Base-by-base conservation (phyloP, 1,140 invertebrate genomes). In the Ditylenchus dipsaci region DNA sequence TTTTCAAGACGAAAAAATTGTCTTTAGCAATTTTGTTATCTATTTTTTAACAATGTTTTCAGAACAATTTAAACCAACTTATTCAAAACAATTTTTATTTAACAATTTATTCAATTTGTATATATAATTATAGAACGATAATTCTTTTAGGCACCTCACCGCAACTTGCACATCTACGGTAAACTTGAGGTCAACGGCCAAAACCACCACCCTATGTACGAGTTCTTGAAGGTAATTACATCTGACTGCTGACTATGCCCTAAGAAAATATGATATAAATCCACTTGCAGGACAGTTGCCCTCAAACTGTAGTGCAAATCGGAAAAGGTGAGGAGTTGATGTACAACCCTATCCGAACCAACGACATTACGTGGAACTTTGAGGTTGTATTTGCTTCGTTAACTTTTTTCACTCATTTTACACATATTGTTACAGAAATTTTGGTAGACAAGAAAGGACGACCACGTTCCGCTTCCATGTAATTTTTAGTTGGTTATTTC, bases 331-430 rank as follows among this genome's bases (percentile, higher is more conserved):
- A 81, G 11, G 79, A 81, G 63, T 27, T 76, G 15, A 81, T 81
- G 68, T 81, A 83, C 72, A 81, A 82, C 63, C 79, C 79, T 23
- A 78, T 81, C 27, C 65, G 77, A 9, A 38, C 33, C 26, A 82
- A 77, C 71, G 85, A 86, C 67, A 76, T 86, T 45, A 78, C 82
- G 29, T 86, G 85, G 85, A 86, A 86, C 81, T 86, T 85, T 75
- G 85, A 86, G 45, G 67, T 68, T 26, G n/a, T n/a, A n/a, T n/a
- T n/a, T n/a, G n/a, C 42, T n/a, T n/a, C n/a, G n/a, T n/a, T n/a
- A n/a, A n/a, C n/a, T n/a, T 53, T 26, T 49, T 8, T 27, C 9
- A 33, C 15, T 19, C 7, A 21, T 49, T 27, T 15, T 68, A 45
- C 17, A 26, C 42, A 23, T 68, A 3, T 23, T 68, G 26, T 66